Evolutionary conservation across 1,140 invertebrate genomes (phyloP).

Genomic region (Campoletis sonorensis): DNA sequence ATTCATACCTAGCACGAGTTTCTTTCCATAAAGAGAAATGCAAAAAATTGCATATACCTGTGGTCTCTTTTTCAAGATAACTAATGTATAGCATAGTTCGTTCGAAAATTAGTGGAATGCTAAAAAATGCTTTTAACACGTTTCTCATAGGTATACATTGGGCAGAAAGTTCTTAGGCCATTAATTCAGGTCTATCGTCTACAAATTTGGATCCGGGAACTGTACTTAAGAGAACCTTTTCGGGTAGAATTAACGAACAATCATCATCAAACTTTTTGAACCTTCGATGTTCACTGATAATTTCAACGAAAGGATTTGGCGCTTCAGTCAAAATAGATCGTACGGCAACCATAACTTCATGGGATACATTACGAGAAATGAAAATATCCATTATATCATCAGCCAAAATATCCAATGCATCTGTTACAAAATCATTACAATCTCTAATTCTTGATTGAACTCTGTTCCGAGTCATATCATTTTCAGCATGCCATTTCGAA

Average conservation of each 20-base stretch:
- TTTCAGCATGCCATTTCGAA: slow-evolving; percentile 24
- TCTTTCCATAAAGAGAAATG: slow-evolving; percentile 48
- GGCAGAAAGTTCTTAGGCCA: slow-evolving; percentile 8
- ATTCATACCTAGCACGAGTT: not conserved
- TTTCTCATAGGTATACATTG: slow-evolving; percentile 33
- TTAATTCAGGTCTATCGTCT: slow-evolving; percentile 2
- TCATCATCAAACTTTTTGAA: too few relatives aligned
- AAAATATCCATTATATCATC: not conserved
- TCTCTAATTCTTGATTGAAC: slow-evolving; percentile 33
- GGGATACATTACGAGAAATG: not conserved
- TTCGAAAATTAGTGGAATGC: slow-evolving; percentile 6
- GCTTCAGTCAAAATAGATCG: not conserved
- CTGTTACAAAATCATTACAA: not conserved
- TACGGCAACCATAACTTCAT: slow-evolving; percentile 9
- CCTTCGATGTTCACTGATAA: slow-evolving; percentile 42
- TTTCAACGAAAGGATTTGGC: slow-evolving; percentile 41
- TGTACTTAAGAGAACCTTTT: too few relatives aligned
- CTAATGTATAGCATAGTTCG: slow-evolving; percentile 9
- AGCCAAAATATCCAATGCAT: not conserved
- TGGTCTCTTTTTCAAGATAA: not conserved
- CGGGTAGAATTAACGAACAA: too few relatives aligned
- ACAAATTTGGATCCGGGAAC: too few relatives aligned
- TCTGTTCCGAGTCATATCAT: slow-evolving; percentile 6
- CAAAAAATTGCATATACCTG: slow-evolving; percentile 45
- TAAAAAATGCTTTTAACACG: slow-evolving; percentile 14